Conservation (phyloP, 2,888 invertebrate species). For the Drosophila incognita region DNA sequence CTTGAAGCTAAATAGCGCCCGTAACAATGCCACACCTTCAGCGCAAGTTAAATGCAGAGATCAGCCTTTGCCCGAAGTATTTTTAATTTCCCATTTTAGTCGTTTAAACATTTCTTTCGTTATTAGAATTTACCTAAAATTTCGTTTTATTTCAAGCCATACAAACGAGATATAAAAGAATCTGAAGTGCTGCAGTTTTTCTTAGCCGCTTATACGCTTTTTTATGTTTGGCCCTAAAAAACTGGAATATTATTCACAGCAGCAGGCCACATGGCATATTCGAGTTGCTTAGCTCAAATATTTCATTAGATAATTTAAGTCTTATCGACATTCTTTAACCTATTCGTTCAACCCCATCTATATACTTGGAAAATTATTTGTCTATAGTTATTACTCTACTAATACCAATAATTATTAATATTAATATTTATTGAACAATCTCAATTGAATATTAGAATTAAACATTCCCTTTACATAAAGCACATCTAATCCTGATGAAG, state of each 20-base stretch:
- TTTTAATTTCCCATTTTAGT: constrained; percentile 51
- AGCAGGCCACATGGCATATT: constrained; percentile 2
- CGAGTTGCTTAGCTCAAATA: constrained; percentile 10
- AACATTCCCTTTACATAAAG: neutral
- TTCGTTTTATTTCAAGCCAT: neutral
- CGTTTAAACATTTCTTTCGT: constrained; percentile 19
- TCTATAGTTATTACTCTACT: neutral
- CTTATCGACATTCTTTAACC: no score
- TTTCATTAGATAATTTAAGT: neutral
- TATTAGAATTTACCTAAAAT: constrained; percentile 12
- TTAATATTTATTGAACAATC: no score
- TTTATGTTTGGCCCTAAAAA: constrained; percentile 1
- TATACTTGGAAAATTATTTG: neutral
- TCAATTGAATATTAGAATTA: neutral
- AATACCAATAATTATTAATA: neutral
- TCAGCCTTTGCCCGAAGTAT: constrained; percentile 35
- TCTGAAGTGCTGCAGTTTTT: neutral
- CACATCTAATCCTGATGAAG: neutral
- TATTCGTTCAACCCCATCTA: neutral
- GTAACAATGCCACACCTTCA: constrained; percentile 17
- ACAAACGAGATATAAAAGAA: neutral
- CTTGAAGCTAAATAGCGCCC: constrained; percentile 23
- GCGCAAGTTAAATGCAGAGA: constrained; percentile 42
- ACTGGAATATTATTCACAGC: neutral
- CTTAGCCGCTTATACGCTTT: constrained; percentile 1